Evolutionary conservation across 2,113 vertebrate genomes (phyloP), one percentile per base, ranked within the genome.

Genomic region (Hystrix cristata): DNA sequence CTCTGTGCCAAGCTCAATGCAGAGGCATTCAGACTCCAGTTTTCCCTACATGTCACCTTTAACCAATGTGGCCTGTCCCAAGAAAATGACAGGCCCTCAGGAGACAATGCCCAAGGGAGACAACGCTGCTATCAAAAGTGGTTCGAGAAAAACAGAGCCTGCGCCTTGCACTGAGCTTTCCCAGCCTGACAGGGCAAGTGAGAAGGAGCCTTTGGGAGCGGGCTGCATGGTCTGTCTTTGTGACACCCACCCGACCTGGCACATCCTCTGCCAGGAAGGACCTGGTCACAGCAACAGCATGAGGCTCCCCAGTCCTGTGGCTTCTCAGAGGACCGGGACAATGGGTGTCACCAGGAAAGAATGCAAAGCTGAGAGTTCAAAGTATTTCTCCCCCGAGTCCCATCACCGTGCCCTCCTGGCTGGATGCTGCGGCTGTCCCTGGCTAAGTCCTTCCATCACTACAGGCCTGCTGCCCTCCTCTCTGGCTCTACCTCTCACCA

Each of bases 271-370:
- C 13, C 43, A 69, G 0, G 0, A 13, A 8, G 69, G 27, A 69
- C 34, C 31, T 43, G 13, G 13, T 14, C 0, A 0, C 9, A 59
- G 1, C 8, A 27, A 14, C 55, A 34, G n/a, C 38, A 11, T 11
- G 2, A 6, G 57, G 10, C 9, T 25, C 46, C 34, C 23, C 43
- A 31, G 29, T 71, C 62, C 14, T 67, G 48, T 6, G 29, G 12
- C 62, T 87, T 85, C 74, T n/a, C 23, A 27, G 25, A 53, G 27
- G 38, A 14, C 15, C 72, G 91, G 62, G 15, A 29, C 55, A 79
- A 38, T 9, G 21, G 34, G 19, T 74, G 34, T 43, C 59, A 67
- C 64, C 15, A 10, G n/a, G 23, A 53, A 18, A 55, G 34, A 31
- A 2, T 14, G 46, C 29, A 80, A 86, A 78, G n/a, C 34, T 60